phyloP scores from a whole-genome alignment of 2,888 invertebrate species.

The Catocala fraxini region DNA sequence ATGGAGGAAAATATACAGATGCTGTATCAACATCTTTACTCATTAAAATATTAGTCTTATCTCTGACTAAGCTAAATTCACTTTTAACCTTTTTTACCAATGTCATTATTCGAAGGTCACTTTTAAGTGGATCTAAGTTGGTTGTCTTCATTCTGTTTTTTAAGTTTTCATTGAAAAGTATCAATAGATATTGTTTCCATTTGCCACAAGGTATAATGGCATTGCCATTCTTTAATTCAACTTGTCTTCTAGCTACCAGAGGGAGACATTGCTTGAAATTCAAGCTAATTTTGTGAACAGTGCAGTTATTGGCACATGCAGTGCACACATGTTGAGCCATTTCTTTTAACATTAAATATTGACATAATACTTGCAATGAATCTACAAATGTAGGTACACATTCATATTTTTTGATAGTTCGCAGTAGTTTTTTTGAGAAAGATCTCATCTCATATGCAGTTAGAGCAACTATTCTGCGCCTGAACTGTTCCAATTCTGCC shows the following conservation, averaged over 20 bases:
- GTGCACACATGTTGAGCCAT: constrained; percentile 70
- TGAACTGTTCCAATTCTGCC: constrained; percentile 72
- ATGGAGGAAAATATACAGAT: constrained; percentile 87
- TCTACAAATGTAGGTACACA: constrained; percentile 50
- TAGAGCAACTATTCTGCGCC: constrained; percentile 59
- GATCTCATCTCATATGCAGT: constrained; percentile 71
- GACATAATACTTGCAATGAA: constrained; percentile 67
- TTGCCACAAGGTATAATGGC: constrained; percentile 85
- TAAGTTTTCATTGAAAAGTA: constrained; percentile 82
- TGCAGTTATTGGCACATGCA: constrained; percentile 61
- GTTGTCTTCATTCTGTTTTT: constrained; percentile 63
- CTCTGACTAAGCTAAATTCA: constrained; percentile 50
- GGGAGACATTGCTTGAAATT: constrained; percentile 86
- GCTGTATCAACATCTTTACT: constrained; percentile 77
- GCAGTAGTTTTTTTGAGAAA: constrained; percentile 73
- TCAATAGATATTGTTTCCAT: constrained; percentile 84
- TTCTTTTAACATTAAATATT: constrained; percentile 70
- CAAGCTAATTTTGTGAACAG: constrained; percentile 70
- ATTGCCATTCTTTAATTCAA: constrained; percentile 83
- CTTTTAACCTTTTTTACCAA: constrained; percentile 63
- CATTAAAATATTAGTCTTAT: constrained; percentile 48
- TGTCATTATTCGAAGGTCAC: constrained; percentile 73
- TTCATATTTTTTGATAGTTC: constrained; percentile 63
- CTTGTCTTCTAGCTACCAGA: constrained; percentile 84
- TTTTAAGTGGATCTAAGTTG: constrained; percentile 59